These are phyloP conservation scores for Hoplostethus mediterraneus DNA, from an alignment of 2,797 vertebrate genomes.

Conservation along the genomic window DNA sequence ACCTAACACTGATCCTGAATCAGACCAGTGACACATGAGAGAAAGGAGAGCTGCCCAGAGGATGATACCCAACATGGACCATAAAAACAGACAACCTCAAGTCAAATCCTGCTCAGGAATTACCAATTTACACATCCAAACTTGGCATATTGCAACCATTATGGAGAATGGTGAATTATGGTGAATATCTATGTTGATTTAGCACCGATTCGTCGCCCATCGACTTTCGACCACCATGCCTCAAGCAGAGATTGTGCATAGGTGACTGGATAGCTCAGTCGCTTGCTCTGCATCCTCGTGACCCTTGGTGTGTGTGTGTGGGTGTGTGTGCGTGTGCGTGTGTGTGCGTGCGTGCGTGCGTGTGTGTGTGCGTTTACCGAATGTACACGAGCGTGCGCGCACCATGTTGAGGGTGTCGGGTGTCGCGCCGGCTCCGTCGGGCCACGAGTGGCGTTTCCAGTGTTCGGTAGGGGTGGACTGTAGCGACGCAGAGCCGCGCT, in stretches of 20 bases:
- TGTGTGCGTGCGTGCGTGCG: no score
- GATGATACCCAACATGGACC: neutral
- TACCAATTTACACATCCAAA: constrained; percentile 8
- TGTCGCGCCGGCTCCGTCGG: constrained; percentile 75
- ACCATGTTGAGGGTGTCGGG: constrained; percentile 63
- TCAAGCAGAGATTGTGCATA: neutral
- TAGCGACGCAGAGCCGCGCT: constrained; percentile 91
- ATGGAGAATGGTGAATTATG: neutral
- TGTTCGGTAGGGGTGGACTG: constrained; percentile 94
- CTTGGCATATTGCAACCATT: neutral
- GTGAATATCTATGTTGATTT: neutral
- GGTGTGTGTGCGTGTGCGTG: constrained; percentile 9
- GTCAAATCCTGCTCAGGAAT: constrained; percentile 21
- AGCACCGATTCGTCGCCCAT: neutral
- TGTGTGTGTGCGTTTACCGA: neutral
- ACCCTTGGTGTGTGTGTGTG: neutral
- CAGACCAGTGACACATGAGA: neutral
- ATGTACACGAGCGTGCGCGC: constrained; percentile 32
- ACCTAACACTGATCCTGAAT: constrained; percentile 2
- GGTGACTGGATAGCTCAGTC: constrained; percentile 2
- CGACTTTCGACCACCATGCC: neutral
- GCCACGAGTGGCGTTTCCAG: constrained; percentile 87
- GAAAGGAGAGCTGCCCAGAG: constrained; percentile 6
- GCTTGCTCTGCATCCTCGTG: constrained; percentile 9
- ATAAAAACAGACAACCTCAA: constrained; percentile 6